Evolutionary conservation across 2,797 vertebrate genomes (phyloP).

Genomic region (Acridotheres tristis): DNA sequence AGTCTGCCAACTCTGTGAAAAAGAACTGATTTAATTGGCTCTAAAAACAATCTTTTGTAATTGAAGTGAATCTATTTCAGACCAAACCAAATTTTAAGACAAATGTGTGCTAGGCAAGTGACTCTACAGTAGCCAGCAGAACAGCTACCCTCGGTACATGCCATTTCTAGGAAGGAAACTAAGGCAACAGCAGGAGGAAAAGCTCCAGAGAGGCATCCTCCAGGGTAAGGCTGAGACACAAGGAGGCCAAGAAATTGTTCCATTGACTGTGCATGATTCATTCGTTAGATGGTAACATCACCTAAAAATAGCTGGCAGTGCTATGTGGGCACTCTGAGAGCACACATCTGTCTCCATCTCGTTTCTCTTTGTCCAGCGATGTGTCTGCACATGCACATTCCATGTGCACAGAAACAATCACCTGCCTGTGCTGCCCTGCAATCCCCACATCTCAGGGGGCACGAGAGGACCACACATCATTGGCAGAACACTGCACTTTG

Average conservation of each 20-base stretch:
- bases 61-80: not conserved
- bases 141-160: not conserved
- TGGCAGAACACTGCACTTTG: not conserved
- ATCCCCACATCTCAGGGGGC: not conserved
- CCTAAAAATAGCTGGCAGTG: not conserved
- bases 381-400: not conserved
- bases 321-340: not conserved
- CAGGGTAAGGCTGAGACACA: not conserved
- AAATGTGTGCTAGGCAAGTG: not conserved
- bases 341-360: not conserved
- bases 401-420: not conserved
- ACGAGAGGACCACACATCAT: not conserved
- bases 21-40: not conserved
- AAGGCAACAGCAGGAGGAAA: not conserved
- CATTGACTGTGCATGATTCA: not conserved
- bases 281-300: not conserved
- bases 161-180: not conserved
- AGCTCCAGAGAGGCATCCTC: not conserved
- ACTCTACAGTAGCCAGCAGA: not conserved
- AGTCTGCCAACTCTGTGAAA: not conserved
- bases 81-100: not conserved
- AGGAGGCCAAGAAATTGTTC: not conserved
- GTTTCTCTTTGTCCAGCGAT: not conserved
- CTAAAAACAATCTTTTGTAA: not conserved
- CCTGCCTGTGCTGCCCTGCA: not conserved